phyloP scores from a whole-genome alignment of 2,797 vertebrate species.

The Graptemys geographica region DNA sequence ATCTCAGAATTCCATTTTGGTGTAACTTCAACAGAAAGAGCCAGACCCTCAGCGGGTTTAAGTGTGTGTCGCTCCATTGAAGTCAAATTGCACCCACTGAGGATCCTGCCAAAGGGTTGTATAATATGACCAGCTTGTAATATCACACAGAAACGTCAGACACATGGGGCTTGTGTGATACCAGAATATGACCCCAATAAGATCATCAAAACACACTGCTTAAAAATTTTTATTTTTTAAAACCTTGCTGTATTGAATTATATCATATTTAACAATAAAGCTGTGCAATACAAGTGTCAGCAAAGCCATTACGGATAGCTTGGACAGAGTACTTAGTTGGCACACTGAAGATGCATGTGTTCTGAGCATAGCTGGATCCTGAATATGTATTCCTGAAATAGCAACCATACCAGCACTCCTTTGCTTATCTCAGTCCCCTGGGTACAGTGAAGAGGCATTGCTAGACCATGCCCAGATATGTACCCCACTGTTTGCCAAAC shows the following conservation, averaged over 20 bases:
- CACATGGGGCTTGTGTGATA: neutral
- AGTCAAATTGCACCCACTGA: neutral
- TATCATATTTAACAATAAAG: neutral
- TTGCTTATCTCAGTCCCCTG: rapidly evolving
- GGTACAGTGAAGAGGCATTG: neutral
- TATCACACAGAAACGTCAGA: neutral
- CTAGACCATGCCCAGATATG: rapidly evolving
- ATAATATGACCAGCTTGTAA: rapidly evolving
- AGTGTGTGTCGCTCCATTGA: neutral
- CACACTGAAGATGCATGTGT: neutral
- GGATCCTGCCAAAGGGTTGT: neutral
- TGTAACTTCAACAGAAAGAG: neutral
- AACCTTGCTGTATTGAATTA: neutral
- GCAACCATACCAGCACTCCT: neutral
- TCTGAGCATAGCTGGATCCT: neutral
- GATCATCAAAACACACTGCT: neutral
- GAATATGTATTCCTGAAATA: neutral
- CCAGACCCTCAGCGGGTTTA: neutral
- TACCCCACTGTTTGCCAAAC: neutral
- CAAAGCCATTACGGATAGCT: neutral
- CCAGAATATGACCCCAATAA: neutral
- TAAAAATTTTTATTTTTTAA: neutral
- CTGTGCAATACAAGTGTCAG: neutral
- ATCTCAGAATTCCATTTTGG: neutral
- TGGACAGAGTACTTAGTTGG: neutral